Base-by-base conservation (phyloP, 2,888 invertebrate species). In the Leptinotarsa tumamoca region DNA sequence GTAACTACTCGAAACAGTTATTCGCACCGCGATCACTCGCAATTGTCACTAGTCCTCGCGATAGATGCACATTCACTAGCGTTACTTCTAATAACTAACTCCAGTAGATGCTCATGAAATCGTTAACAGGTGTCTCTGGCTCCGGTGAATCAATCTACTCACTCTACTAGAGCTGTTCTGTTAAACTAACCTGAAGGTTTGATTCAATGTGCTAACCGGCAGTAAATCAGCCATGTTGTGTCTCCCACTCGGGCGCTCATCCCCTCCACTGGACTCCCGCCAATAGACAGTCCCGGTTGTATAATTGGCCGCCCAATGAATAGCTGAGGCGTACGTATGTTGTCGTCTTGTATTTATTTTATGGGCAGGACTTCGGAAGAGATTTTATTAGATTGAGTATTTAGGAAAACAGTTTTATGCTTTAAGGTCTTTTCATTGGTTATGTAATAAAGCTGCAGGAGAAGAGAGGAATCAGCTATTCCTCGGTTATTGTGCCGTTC, bases 151-250 rank as follows among this genome's bases (percentile, higher is more conserved):
- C 69, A 71, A 75, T 74, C 79, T 67, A 80, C 80, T 80, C 85
- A 80, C 81, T 83, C 83, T 71, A 80, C 79, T 79, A 79, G 85
- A 85, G 84, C 85, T 85, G 82, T 86, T 79, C 82, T 85, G 83
- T 81, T 83, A 84, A 87, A 88, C 88, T 87, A 87, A 87, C 85
- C 84, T 84, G 79, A 83, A 84, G 82, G 72, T 77, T 69, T 78
- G 78, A 78, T 79, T 76, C 80, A 75, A 74, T 78, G 79, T 77
- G 76, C 80, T 79, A 80, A 78, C 83, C 82, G 85, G 85, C 85
- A 84, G 86, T 88, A 87, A 87, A 88, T 88, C 88, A 89, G 89
- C 89, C 89, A 89, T 89, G 87, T 89, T 89, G 86, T 85, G 81
- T 79, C 79, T 81, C 86, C 87, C 87, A 84, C 80, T 76, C 61